Evolutionary conservation across 2,797 vertebrate genomes (phyloP).

Genomic region (Anas bahamensis): DNA sequence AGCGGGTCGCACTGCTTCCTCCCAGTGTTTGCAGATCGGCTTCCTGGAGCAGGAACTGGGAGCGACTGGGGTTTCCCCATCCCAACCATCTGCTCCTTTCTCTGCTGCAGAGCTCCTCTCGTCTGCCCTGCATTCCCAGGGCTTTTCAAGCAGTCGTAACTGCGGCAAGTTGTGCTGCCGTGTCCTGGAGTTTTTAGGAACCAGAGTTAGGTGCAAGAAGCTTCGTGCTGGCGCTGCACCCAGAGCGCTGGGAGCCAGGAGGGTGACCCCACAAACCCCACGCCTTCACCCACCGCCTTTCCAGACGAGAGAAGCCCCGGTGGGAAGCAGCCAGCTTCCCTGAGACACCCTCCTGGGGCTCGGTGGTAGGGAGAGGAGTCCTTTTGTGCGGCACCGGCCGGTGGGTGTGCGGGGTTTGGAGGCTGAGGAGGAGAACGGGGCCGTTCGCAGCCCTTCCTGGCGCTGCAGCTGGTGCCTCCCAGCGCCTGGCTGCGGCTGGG

Average conservation of each 20-base stretch:
- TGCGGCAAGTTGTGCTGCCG: fast-evolving
- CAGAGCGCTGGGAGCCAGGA: too few relatives aligned
- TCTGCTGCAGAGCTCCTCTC: neutral
- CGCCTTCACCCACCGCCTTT: too few relatives aligned
- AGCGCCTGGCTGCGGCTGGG: neutral
- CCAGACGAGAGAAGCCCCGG: too few relatives aligned
- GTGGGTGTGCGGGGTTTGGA: neutral
- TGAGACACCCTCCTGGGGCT: too few relatives aligned
- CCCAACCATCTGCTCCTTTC: neutral
- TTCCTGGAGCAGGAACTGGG: conserved; percentile 18
- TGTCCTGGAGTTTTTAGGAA: too few relatives aligned
- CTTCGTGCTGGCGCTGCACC: too few relatives aligned
- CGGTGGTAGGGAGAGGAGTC: neutral
- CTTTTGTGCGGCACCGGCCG: neutral
- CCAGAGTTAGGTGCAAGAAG: too few relatives aligned
- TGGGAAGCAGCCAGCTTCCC: too few relatives aligned
- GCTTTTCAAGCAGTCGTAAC: neutral
- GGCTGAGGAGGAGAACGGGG: neutral
- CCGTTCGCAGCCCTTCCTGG: conserved; percentile 51
- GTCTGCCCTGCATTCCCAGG: neutral
- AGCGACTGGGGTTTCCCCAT: neutral
- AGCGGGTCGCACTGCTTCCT: neutral
- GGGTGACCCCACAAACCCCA: too few relatives aligned
- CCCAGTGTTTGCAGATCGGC: neutral
- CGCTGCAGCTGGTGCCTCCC: conserved; percentile 39